Evolutionary conservation across 2,113 vertebrate species (phyloP).

Genomic region (Pterocles burchelli): DNA sequence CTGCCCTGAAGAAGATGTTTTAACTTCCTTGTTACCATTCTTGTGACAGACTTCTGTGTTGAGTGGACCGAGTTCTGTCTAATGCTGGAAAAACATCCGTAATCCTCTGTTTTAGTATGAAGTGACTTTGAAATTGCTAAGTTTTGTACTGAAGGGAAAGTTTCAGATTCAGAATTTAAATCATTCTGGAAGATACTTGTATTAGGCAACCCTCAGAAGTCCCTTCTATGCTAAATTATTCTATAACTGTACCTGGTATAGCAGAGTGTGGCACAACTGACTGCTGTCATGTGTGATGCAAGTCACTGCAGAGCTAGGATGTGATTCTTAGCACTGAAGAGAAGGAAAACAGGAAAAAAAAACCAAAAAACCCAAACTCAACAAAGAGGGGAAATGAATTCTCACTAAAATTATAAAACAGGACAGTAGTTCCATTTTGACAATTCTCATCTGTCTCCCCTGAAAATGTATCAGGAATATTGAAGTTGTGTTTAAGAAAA

Average conservation of each 20-base stretch:
- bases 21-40: neutral
- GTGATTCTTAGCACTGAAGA: neutral
- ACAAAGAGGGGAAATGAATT: neutral
- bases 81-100: neutral
- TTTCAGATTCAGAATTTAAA: neutral
- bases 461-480: neutral
- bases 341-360: neutral
- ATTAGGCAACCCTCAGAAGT: neutral
- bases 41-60: neutral
- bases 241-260: neutral
- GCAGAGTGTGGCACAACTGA: neutral
- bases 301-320: neutral
- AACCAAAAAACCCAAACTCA: neutral
- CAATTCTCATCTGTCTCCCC: neutral
- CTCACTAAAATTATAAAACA: neutral
- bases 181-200: neutral
- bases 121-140: neutral
- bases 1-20: neutral
- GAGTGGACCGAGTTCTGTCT: neutral
- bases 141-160: neutral
- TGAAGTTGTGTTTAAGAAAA: neutral
- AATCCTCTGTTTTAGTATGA: neutral
- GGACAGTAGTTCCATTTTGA: neutral
- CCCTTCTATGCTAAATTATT: neutral
- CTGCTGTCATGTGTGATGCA: neutral